A percentile compares a stretch with the other conserved stretches of the same genome.
These are phyloP conservation scores for Ageneiosus marmoratus DNA, from an alignment of 2,113 vertebrate genomes.

Conservation along the genomic window DNA sequence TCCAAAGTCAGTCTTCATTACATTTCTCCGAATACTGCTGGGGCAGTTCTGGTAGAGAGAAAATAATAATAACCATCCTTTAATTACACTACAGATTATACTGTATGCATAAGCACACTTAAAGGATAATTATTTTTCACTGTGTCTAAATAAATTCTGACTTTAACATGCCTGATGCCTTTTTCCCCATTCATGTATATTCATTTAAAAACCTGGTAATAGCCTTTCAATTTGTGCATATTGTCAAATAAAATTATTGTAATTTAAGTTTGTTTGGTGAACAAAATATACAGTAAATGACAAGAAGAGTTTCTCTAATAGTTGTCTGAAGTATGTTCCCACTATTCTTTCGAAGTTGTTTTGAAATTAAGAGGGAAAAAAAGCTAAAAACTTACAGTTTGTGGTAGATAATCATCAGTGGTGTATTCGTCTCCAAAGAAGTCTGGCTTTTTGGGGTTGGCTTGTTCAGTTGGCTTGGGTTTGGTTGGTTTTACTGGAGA, in stretches of 20 bases:
- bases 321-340: background rate
- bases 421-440: slow-evolving; percentile 72
- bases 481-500: background rate
- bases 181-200: background rate
- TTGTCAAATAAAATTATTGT: background rate
- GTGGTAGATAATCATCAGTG: slow-evolving; percentile 50
- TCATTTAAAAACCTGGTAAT: background rate
- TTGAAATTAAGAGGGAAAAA: background rate
- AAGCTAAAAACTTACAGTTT: slow-evolving; percentile 59
- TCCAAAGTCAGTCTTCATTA: slow-evolving; percentile 50
- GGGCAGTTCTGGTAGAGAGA: slow-evolving; percentile 68
- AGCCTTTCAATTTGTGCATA: background rate
- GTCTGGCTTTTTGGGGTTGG: slow-evolving; percentile 43
- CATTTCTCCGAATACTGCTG: slow-evolving; percentile 43
- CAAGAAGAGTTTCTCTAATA: background rate
- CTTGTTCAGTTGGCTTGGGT: background rate
- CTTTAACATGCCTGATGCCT: background rate
- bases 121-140: background rate
- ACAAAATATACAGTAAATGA: background rate
- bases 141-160: too few species aligned
- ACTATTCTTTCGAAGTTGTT: background rate
- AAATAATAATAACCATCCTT: background rate
- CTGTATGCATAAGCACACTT: background rate
- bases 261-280: background rate
- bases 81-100: background rate